phyloP scores from a whole-genome alignment of 2,113 vertebrate species.

The Pelobates fuscus region DNA sequence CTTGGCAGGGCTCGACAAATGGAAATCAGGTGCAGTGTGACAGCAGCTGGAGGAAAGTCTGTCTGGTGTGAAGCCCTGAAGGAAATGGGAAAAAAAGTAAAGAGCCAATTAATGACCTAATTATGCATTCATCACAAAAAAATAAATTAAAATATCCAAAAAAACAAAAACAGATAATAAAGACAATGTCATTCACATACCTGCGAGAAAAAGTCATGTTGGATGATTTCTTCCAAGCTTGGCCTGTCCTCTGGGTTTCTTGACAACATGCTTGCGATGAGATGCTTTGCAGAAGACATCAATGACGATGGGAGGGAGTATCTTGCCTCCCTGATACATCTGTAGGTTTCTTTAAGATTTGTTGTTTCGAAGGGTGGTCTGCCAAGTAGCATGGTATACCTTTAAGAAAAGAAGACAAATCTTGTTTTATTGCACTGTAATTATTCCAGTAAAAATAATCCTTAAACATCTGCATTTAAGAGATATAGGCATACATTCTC shows the following conservation, averaged over 20 bases:
- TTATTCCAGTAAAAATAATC: too few species aligned
- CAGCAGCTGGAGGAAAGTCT: constrained; percentile 89
- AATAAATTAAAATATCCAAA: too few species aligned
- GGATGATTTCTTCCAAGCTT: constrained; percentile 86
- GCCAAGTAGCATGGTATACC: constrained; percentile 96
- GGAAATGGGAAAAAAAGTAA: constrained; percentile 33
- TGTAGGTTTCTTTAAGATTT: constrained; percentile 95
- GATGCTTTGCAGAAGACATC: constrained; percentile 84
- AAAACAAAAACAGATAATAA: not conserved
- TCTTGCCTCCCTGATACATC: constrained; percentile 92
- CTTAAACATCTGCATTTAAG: too few species aligned
- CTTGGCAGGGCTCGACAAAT: constrained; percentile 94
- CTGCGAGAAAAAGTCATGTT: constrained; percentile 92
- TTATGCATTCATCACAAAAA: constrained; percentile 16
- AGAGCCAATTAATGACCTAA: not conserved
- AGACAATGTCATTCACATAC: constrained; percentile 62
- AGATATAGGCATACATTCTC: too few species aligned
- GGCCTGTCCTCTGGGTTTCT: constrained; percentile 91
- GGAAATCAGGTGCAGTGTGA: constrained; percentile 92
- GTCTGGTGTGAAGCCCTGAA: constrained; percentile 94
- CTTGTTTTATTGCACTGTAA: too few species aligned
- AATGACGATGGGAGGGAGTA: constrained; percentile 90
- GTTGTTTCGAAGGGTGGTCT: constrained; percentile 96
- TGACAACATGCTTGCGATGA: constrained; percentile 89
- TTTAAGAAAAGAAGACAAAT: constrained; percentile 53